A percentile compares a stretch with the other conserved stretches of the same genome.
These are phyloP conservation scores for Cotesia chilonis DNA, from an alignment of 1,140 invertebrate species.

Conservation along the genomic window DNA sequence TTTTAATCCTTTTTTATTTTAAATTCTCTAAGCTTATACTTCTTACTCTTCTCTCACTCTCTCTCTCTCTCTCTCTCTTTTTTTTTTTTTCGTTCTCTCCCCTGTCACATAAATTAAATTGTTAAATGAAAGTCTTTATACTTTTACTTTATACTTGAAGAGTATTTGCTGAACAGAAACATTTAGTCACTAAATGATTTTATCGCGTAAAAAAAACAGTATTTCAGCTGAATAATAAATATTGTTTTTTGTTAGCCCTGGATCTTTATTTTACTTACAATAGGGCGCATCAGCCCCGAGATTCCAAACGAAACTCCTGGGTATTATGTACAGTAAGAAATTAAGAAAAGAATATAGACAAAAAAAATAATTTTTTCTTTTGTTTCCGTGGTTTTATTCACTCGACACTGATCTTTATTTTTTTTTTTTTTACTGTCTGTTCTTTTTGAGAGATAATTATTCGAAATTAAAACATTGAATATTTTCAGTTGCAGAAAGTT, in stretches of 20 bases:
- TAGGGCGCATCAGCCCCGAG: constrained; percentile 13
- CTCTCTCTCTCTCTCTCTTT: no score
- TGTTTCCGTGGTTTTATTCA: constrained; percentile 26
- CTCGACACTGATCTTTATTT: constrained; percentile 25
- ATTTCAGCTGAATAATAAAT: constrained; percentile 17
- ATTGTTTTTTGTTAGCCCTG: neutral
- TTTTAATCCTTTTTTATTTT: constrained; percentile 44
- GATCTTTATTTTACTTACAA: neutral
- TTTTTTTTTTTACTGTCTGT: no score
- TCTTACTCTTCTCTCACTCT: constrained; percentile 9
- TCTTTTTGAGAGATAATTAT: no score
- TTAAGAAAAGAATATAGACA: neutral
- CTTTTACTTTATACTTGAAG: neutral
- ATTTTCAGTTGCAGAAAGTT: no score
- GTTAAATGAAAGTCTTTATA: neutral
- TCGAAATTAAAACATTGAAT: no score
- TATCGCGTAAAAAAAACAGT: neutral
- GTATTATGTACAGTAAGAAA: no score
- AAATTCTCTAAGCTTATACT: constrained; percentile 48
- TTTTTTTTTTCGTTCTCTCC: neutral
- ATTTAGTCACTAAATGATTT: neutral
- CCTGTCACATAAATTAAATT: constrained; percentile 39
- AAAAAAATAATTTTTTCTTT: constrained; percentile 15
- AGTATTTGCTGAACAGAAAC: neutral
- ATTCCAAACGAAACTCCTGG: neutral